Evolutionary conservation across 2,888 invertebrate genomes (phyloP).

Genomic region (Diarsia dahlii): DNA sequence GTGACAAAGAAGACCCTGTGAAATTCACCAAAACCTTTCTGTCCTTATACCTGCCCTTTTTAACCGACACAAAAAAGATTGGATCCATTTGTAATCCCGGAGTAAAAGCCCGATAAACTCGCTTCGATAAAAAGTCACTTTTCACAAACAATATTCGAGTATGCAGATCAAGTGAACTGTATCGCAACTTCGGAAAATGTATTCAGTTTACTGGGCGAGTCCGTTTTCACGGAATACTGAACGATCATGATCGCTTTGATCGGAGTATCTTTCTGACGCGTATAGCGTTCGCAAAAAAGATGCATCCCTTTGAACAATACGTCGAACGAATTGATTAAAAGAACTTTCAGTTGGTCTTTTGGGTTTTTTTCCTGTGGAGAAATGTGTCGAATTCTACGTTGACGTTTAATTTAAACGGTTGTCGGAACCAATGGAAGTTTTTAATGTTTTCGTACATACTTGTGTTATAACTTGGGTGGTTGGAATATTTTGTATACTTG

Average conservation of each 20-base stretch:
- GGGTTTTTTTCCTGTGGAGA: neutral
- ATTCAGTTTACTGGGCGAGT: conserved; percentile 42
- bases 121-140: conserved; percentile 22
- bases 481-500: neutral
- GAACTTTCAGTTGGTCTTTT: neutral
- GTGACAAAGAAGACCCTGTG: neutral
- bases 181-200: conserved; percentile 31
- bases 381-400: neutral
- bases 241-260: conserved; percentile 41
- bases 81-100: conserved; percentile 27
- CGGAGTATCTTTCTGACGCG: conserved; percentile 31
- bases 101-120: conserved; percentile 9
- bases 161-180: conserved; percentile 35
- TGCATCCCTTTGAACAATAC: conserved; percentile 4
- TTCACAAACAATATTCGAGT: conserved; percentile 25
- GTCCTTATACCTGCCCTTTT: conserved; percentile 24
- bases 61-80: conserved; percentile 17
- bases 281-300: conserved; percentile 13
- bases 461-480: neutral
- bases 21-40: neutral
- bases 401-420: neutral
- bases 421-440: too few species aligned
- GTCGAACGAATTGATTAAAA: neutral
- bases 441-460: neutral
- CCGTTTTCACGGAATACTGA: conserved; percentile 48